Base-by-base conservation (phyloP, 2,797 vertebrate genomes). In the Melanogrammus aeglefinus region DNA sequence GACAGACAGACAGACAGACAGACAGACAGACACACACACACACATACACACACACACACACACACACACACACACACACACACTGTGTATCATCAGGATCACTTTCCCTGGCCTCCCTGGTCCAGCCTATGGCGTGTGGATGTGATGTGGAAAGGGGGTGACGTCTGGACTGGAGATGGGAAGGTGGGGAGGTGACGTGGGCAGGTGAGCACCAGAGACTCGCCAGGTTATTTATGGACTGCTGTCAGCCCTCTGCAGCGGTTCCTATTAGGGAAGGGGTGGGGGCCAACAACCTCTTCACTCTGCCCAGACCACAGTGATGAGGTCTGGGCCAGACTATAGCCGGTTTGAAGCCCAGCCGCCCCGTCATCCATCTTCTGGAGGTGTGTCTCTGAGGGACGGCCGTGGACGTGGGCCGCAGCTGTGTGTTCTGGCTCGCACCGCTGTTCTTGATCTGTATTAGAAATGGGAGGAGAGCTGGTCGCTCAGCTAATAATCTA, bases 151-250 rank as follows among this genome's bases (percentile, higher is more conserved):
- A 33, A 33, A 33, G 41, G 3, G 4, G 41, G 41, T 44, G 41
- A 44, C 41, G 41, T 44, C 41, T 44, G 41, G 12, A 41, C 2
- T 9, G 39, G 39, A 41, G 39, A 10, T 44, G 41, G 35, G 35
- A 7, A 16, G 41, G 47, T 57, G 47, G 5, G 47, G 47, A 57
- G 47, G 47, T 57, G 47, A 57, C 47, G 7, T n/a, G 47, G 18
- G 86, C 86, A 92, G 89, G 89, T 93, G 90, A 92, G 86, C 83
- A 83, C 87, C 88, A 83, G 70, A 24, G 24, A 18, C 82, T 35
- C 78, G 86, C 84, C 77, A 76, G 86, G 92, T 94, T 93, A 95
- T 95, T 94, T 93, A 94, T 95, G 93, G 91, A 85, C 86, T 84
- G 86, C 90, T 94, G 91, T 93, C 94, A 93, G 82, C 85, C 86